Percentiles rank a stretch among this genome's conserved stretches.
Evolutionary conservation across 2,113 vertebrate species (phyloP).

Genomic region (cattle (Bos taurus)): ARS-UCD2.0 NC_037338.1:70203001-70203500

Average conservation of each 20-base stretch:
- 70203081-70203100: background rate
- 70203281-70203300: background rate
- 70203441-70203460: background rate
- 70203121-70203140: background rate
- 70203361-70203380: background rate
- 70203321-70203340: background rate
- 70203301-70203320: background rate
- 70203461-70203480: background rate
- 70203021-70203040: background rate
- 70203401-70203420: background rate
- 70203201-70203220: too few species aligned
- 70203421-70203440: background rate
- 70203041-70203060: background rate
- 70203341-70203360: background rate
- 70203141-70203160: background rate
- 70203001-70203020: background rate
- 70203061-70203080: background rate
- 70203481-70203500: background rate
- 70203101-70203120: background rate
- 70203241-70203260: background rate
- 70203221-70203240: background rate
- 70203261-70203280: background rate
- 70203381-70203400: background rate
- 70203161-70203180: background rate
- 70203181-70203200: background rate